phyloP scores from a whole-genome alignment of 2,797 vertebrate species.

The Lophura swinhoii region DNA sequence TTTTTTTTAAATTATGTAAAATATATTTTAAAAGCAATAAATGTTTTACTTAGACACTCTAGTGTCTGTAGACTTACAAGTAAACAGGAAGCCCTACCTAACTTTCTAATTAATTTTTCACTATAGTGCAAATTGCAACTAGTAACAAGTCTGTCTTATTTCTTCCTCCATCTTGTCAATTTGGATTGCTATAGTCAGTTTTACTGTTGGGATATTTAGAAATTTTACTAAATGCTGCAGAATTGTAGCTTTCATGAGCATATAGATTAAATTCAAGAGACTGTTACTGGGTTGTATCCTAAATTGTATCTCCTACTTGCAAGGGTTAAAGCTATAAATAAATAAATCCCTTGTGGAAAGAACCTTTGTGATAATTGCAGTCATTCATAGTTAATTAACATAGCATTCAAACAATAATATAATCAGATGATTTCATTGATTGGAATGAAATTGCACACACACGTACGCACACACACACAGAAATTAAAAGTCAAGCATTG shows the following conservation, averaged over 20 bases:
- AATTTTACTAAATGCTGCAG: not conserved
- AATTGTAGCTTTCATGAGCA: not conserved
- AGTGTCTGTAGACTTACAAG: not conserved
- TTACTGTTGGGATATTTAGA: not conserved
- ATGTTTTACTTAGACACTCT: not conserved
- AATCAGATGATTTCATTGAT: conserved; percentile 65
- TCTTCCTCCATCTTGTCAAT: not conserved
- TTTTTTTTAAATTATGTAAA: not conserved
- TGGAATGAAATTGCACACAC: conserved; percentile 27
- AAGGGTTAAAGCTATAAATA: conserved; percentile 15
- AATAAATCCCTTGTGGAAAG: conserved; percentile 1
- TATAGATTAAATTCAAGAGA: not conserved
- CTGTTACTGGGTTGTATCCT: not conserved
- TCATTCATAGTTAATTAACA: conserved; percentile 66
- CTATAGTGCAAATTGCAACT: not conserved
- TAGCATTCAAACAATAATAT: conserved; percentile 60
- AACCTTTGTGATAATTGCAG: conserved; percentile 67
- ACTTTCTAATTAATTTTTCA: not conserved
- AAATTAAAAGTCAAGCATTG: conserved; percentile 30
- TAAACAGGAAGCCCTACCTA: not conserved
- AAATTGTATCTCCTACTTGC: not conserved
- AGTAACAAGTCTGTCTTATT: not conserved
- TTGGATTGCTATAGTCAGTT: not conserved
- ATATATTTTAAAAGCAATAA: not conserved
- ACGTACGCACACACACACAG: not conserved